phyloP scores from a whole-genome alignment of 2,888 invertebrate genomes.

The Aporophyla nigra region DNA sequence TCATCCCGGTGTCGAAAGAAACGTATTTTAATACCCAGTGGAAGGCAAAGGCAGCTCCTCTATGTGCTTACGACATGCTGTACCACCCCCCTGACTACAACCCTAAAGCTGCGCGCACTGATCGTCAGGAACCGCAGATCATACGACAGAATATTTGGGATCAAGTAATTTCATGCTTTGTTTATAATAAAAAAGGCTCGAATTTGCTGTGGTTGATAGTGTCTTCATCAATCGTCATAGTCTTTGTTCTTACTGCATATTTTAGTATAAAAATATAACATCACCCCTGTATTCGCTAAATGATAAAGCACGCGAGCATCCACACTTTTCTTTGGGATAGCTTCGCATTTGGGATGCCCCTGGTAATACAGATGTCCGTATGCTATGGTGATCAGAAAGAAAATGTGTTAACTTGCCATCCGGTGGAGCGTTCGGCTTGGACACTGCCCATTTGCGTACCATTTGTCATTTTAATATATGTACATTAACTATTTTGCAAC shows the following conservation, averaged over 20 bases:
- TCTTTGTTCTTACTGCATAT: not conserved
- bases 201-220: not conserved
- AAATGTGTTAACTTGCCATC: not conserved
- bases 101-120: constrained; percentile 84
- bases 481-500: constrained; percentile 18
- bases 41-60: constrained; percentile 71
- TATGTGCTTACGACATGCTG: constrained; percentile 87
- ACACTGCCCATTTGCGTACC: not conserved
- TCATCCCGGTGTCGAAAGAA: constrained; percentile 83
- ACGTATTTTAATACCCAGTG: constrained; percentile 85
- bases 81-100: constrained; percentile 88
- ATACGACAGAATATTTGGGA: constrained; percentile 85
- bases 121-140: constrained; percentile 85
- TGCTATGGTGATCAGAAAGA: not conserved
- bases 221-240: not conserved
- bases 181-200: not conserved
- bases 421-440: not conserved
- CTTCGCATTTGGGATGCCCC: not conserved
- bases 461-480: not conserved
- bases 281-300: not conserved
- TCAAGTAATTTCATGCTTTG: constrained; percentile 38
- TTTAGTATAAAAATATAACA: not conserved
- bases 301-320: not conserved
- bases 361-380: not conserved
- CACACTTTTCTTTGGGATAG: not conserved